Evolutionary conservation across 2,113 vertebrate species (phyloP).

Genomic region (Climacteris rufus): DNA sequence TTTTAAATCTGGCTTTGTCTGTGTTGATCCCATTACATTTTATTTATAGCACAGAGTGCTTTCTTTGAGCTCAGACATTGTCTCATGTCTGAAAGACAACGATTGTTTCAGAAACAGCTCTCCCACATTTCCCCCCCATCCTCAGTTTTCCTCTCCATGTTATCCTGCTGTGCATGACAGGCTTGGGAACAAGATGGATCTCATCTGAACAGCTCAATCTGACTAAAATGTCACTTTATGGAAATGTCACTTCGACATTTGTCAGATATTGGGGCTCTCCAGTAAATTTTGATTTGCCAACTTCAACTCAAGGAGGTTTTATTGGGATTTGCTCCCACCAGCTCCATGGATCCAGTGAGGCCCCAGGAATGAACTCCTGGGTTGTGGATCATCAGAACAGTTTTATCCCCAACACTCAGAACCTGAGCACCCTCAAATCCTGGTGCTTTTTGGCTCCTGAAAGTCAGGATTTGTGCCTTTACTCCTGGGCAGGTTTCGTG

Average conservation of each 20-base stretch:
- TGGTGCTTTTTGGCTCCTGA: neutral
- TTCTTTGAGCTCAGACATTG: neutral
- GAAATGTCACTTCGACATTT: neutral
- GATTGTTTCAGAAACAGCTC: neutral
- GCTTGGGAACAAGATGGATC: neutral
- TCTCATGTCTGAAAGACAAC: neutral
- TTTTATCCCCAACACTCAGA: neutral
- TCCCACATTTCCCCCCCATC: neutral
- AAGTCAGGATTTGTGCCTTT: too few relatives aligned
- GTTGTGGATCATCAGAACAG: fast-evolving
- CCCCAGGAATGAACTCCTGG: too few relatives aligned
- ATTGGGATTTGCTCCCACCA: neutral
- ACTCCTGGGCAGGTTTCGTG: neutral
- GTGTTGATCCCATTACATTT: neutral
- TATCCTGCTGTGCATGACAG: neutral
- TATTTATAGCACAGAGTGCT: neutral
- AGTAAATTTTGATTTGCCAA: neutral
- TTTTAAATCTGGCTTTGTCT: neutral
- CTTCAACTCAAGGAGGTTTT: neutral
- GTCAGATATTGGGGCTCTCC: neutral
- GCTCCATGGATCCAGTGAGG: neutral
- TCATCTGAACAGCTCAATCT: neutral
- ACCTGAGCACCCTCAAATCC: neutral
- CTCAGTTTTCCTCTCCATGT: neutral
- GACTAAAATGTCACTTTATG: neutral